These are phyloP conservation scores for Diuraphis noxia DNA, from an alignment of 1,140 invertebrate species.

Conservation along the genomic window DNA sequence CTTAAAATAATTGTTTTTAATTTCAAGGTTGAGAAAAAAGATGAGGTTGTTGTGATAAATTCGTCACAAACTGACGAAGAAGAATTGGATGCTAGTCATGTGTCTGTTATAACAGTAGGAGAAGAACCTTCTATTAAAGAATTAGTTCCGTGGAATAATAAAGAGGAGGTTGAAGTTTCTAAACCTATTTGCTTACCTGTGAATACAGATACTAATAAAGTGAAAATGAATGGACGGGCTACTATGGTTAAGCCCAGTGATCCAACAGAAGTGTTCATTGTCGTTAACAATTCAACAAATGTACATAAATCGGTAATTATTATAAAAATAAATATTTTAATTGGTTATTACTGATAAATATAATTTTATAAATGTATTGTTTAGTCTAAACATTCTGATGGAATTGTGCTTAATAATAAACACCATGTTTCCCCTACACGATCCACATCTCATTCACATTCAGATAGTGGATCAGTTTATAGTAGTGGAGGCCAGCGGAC, in stretches of 20 bases:
- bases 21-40: conserved; percentile 55
- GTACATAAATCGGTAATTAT: conserved; percentile 52
- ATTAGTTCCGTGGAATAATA: conserved; percentile 33
- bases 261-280: conserved; percentile 58
- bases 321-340: background rate
- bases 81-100: conserved; percentile 74
- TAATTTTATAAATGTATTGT: background rate
- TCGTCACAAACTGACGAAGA: conserved; percentile 62
- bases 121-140: conserved; percentile 63
- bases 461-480: conserved; percentile 57
- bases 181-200: conserved; percentile 35
- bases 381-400: conserved; percentile 45
- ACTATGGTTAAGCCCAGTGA: conserved; percentile 42
- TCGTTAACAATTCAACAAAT: conserved; percentile 59
- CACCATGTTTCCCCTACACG: conserved; percentile 61
- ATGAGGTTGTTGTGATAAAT: conserved; percentile 57
- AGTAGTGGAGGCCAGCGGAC: conserved; percentile 58
- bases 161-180: conserved; percentile 28
- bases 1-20: conserved; percentile 10
- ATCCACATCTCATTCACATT: conserved; percentile 57
- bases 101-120: conserved; percentile 86
- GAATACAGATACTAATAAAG: conserved; percentile 14
- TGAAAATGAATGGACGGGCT: conserved; percentile 35
- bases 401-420: conserved; percentile 56
- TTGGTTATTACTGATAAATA: background rate